phyloP scores from a whole-genome alignment of 2,888 invertebrate species.

The Mellilla xanthometata region DNA sequence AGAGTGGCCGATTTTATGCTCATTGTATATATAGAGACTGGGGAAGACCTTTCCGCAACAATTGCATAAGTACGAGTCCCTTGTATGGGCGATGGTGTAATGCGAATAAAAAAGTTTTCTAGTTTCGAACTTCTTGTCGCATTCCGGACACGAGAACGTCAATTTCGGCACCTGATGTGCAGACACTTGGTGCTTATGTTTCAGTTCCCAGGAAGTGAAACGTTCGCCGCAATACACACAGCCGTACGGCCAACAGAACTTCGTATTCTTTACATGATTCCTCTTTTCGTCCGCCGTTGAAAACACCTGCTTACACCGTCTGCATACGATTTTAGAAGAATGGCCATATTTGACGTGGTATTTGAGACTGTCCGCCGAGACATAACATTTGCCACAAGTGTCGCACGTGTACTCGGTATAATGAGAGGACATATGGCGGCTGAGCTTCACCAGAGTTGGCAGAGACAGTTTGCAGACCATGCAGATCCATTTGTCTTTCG shows the following conservation, averaged over 20 bases:
- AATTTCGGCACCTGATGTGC: constrained; percentile 47
- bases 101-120: constrained; percentile 61
- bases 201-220: constrained; percentile 64
- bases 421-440: constrained; percentile 64
- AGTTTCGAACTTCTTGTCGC: constrained; percentile 44
- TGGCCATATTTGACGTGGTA: constrained; percentile 63
- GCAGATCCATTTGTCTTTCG: constrained; percentile 57
- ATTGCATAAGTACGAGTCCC: constrained; percentile 53
- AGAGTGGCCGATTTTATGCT: constrained; percentile 74
- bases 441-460: constrained; percentile 55
- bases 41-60: constrained; percentile 59
- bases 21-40: constrained; percentile 49
- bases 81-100: constrained; percentile 56
- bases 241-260: constrained; percentile 57
- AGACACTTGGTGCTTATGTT: constrained; percentile 55
- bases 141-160: constrained; percentile 60
- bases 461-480: constrained; percentile 54
- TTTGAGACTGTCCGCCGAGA: constrained; percentile 56
- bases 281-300: constrained; percentile 48
- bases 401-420: constrained; percentile 65
- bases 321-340: constrained; percentile 52
- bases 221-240: constrained; percentile 61
- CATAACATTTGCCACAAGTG: constrained; percentile 60
- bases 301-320: constrained; percentile 66
- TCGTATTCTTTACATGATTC: constrained; percentile 51